phyloP scores from a whole-genome alignment of 2,888 invertebrate species.

The Chloroclystis v-ata region DNA sequence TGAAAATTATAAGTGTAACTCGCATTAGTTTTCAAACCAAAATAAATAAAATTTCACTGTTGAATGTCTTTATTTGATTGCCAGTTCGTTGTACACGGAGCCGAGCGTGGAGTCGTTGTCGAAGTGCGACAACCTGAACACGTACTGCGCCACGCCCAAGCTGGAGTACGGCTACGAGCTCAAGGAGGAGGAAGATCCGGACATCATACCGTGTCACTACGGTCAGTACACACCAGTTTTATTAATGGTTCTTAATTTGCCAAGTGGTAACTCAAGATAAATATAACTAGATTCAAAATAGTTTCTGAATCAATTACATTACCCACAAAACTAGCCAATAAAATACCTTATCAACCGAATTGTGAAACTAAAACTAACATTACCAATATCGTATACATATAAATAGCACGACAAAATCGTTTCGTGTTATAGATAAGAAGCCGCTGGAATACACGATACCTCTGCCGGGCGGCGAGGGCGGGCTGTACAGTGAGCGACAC shows the following conservation, averaged over 20 bases:
- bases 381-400: too few relatives aligned
- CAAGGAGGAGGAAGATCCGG: constrained; percentile 84
- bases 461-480: constrained; percentile 43
- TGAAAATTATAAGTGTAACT: too few relatives aligned
- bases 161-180: constrained; percentile 53
- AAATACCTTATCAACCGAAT: too few relatives aligned
- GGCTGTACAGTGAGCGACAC: constrained; percentile 45
- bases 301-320: too few relatives aligned
- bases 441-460: constrained; percentile 47
- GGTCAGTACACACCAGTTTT: constrained; percentile 68
- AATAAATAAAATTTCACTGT: too few relatives aligned
- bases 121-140: constrained; percentile 60
- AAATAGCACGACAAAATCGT: too few relatives aligned
- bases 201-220: constrained; percentile 92
- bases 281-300: too few relatives aligned
- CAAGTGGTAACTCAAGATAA: too few relatives aligned
- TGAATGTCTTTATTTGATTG: too few relatives aligned
- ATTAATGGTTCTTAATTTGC: too few relatives aligned
- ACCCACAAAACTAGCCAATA: too few relatives aligned
- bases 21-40: too few relatives aligned
- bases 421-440: constrained; percentile 54
- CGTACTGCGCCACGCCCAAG: constrained; percentile 59
- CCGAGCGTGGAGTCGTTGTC: constrained; percentile 62
- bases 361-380: background rate
- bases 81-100: constrained; percentile 58